Evolutionary conservation across 35 echinoderm and acorn worm species (phyloP).

Genomic region (Ptychodera flava): DNA sequence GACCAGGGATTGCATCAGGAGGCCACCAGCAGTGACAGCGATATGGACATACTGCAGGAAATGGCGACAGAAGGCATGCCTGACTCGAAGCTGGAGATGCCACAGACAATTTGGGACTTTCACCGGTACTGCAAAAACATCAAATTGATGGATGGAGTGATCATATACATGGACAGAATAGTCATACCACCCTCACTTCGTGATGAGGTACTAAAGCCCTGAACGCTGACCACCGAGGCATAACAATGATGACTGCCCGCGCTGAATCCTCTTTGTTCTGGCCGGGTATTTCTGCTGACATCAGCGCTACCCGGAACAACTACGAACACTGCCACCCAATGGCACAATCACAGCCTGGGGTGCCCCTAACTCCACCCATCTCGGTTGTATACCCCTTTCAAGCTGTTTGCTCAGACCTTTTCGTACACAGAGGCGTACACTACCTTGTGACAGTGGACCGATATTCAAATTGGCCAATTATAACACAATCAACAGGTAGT

Average conservation of each 20-base stretch:
- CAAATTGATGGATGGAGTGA: slow-evolving; percentile 42
- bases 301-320: too few species aligned
- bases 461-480: slow-evolving; percentile 32
- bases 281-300: slow-evolving; percentile 10
- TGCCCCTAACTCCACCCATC: slow-evolving; percentile 25
- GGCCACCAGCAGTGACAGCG: too few species aligned
- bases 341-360: slow-evolving; percentile 21
- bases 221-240: slow-evolving; percentile 47
- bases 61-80: too few species aligned
- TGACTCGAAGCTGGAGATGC: too few species aligned
- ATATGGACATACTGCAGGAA: too few species aligned
- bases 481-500: neutral
- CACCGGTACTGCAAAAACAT: too few species aligned
- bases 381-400: too few species aligned
- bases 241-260: slow-evolving; percentile 23
- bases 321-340: slow-evolving; percentile 39
- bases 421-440: too few species aligned
- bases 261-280: slow-evolving; percentile 30
- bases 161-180: slow-evolving; percentile 34
- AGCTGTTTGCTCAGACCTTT: too few species aligned
- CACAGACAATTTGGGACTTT: too few species aligned
- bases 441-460: too few species aligned
- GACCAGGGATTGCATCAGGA: too few species aligned
- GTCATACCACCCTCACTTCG: slow-evolving; percentile 47
- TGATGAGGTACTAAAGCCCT: slow-evolving; percentile 22